phyloP scores from a whole-genome alignment of 1,140 invertebrate genomes.

The Zaprionus capensis region DNA sequence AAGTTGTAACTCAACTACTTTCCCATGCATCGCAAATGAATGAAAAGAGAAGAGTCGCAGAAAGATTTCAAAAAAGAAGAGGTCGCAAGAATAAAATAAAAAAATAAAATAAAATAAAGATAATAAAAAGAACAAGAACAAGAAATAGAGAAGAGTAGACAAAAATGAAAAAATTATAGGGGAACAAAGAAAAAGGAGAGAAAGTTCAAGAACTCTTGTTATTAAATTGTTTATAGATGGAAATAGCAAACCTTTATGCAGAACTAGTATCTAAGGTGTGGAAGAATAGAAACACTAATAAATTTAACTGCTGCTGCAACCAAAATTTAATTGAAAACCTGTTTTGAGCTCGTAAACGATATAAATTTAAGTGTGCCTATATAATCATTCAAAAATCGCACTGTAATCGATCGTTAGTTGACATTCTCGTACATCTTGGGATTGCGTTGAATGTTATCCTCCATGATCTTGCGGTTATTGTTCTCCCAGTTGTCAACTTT shows the following conservation, averaged over 20 bases:
- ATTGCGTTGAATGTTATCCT: slow-evolving; percentile 76
- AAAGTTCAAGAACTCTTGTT: no score
- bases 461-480: slow-evolving; percentile 64
- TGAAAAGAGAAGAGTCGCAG: no score
- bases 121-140: no score
- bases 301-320: slow-evolving; percentile 1
- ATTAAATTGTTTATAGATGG: not conserved
- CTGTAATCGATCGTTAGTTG: slow-evolving; percentile 12
- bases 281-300: not conserved
- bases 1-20: no score
- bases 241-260: not conserved
- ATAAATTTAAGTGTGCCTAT: slow-evolving; percentile 3
- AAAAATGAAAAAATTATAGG: no score
- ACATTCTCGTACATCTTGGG: slow-evolving; percentile 82
- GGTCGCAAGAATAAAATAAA: no score
- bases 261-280: no score
- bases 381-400: not conserved
- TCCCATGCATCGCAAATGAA: no score
- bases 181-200: no score
- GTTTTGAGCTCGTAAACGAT: slow-evolving; percentile 13
- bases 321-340: slow-evolving; percentile 31
- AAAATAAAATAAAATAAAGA: no score
- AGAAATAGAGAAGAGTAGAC: no score
- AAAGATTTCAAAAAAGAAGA: no score
- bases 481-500: slow-evolving; percentile 66